These are phyloP conservation scores for Lates japonicus DNA, from an alignment of 2,797 vertebrate genomes.

Conservation along the genomic window DNA sequence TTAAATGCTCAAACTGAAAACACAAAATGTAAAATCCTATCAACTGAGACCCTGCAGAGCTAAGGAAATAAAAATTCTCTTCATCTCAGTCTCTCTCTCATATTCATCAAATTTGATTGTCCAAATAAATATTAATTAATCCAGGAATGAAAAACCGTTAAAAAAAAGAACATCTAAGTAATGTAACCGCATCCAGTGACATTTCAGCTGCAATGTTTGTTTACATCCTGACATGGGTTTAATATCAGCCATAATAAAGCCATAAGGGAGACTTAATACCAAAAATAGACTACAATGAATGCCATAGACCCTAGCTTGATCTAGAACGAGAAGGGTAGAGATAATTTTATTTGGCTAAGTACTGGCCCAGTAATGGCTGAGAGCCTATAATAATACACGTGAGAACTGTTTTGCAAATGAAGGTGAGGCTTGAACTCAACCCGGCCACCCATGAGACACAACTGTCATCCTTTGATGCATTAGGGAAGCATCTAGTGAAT, in stretches of 20 bases:
- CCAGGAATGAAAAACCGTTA: background rate
- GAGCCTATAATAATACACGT: constrained; percentile 22
- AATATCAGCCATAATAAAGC: constrained; percentile 65
- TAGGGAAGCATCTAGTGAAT: constrained; percentile 56
- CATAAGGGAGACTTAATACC: constrained; percentile 61
- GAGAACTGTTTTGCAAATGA: constrained; percentile 52
- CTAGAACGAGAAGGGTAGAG: constrained; percentile 29
- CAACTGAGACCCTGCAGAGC: constrained; percentile 22
- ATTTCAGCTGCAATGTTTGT: constrained; percentile 67
- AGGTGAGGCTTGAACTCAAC: constrained; percentile 48
- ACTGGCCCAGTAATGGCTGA: constrained; percentile 40
- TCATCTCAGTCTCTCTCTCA: background rate
- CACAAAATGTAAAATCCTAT: background rate
- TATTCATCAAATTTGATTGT: constrained; percentile 28
- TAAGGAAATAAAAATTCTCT: constrained; percentile 6
- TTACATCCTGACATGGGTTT: constrained; percentile 62
- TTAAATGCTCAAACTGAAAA: background rate
- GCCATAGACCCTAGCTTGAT: constrained; percentile 57
- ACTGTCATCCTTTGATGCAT: constrained; percentile 49
- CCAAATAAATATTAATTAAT: constrained; percentile 9
- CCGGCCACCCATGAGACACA: constrained; percentile 60
- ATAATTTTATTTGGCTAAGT: constrained; percentile 69
- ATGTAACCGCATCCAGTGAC: constrained; percentile 45
- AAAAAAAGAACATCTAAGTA: constrained; percentile 25
- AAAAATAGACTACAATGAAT: constrained; percentile 73